Percentiles rank a stretch among this genome's conserved stretches.
These are phyloP conservation scores for Timema cristinae DNA, from an alignment of 2,888 invertebrate species.

Conservation along the genomic window DNA sequence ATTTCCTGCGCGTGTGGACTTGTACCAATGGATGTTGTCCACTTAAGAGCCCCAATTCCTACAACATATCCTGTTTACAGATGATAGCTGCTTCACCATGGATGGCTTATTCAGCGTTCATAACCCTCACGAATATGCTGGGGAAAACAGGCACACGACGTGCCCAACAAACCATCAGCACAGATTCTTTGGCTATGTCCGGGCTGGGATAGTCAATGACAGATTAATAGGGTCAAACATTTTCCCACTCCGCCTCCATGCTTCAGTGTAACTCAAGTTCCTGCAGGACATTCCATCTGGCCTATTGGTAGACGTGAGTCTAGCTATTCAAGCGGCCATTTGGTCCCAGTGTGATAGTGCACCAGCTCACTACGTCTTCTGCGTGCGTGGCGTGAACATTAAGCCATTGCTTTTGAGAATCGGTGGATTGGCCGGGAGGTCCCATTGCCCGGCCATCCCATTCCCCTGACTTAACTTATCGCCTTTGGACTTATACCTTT, in stretches of 20 bases:
- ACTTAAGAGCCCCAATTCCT: background rate
- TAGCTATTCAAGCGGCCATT: background rate
- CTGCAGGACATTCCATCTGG: background rate
- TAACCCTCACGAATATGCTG: background rate
- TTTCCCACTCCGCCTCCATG: background rate
- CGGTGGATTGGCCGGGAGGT: background rate
- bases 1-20: too few relatives aligned
- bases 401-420: background rate
- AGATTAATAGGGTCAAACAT: background rate
- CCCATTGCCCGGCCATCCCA: background rate
- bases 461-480: background rate
- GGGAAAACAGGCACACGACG: background rate
- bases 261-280: background rate
- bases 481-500: background rate
- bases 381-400: background rate
- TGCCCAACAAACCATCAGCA: slow-evolving; percentile 5
- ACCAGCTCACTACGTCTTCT: slow-evolving; percentile 8
- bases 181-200: background rate
- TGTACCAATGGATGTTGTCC: too few relatives aligned
- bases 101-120: background rate
- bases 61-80: background rate
- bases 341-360: background rate
- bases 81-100: background rate
- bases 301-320: background rate
- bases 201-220: background rate